A percentile compares a stretch with the other conserved stretches of the same genome.
Evolutionary conservation across 1,140 invertebrate genomes (phyloP).

Genomic region (Meloidogyne chitwoodi): DNA sequence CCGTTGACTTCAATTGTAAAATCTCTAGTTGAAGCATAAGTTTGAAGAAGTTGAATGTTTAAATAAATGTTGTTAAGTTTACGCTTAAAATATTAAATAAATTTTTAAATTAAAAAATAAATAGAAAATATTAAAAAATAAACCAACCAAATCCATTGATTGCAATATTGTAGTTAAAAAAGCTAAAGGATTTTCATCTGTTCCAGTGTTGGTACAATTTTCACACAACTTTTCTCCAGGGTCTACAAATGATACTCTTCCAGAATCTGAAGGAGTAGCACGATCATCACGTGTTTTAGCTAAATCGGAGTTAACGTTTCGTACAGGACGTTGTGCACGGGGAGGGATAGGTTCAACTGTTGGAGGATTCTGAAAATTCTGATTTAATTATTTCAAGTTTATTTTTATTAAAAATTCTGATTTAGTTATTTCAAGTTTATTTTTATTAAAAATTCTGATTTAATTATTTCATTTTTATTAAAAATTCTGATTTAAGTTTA

Average conservation of each 20-base stretch:
- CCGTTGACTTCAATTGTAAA: slow-evolving; percentile 56
- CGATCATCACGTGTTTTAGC: not conserved
- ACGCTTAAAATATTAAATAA: slow-evolving; percentile 37
- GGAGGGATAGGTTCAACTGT: not conserved
- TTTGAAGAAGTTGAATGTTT: slow-evolving; percentile 54
- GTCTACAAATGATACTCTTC: slow-evolving; percentile 15
- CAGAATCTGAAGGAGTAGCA: slow-evolving; percentile 11
- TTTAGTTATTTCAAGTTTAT: no score
- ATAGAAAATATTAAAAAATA: not conserved
- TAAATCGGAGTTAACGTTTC: not conserved
- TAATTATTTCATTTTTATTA: no score
- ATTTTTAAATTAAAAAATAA: not conserved
- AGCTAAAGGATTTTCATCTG: slow-evolving; percentile 17
- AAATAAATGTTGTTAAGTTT: slow-evolving; percentile 54
- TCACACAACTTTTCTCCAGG: slow-evolving; percentile 29
- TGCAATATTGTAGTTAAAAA: slow-evolving; percentile 8
- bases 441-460: no score
- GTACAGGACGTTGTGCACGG: not conserved
- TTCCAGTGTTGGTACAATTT: slow-evolving; percentile 32
- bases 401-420: no score
- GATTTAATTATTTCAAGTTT: no score
- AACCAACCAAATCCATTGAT: slow-evolving; percentile 43
- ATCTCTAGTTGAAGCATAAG: slow-evolving; percentile 56
- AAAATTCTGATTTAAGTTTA: no score
- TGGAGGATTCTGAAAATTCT: not conserved